phyloP scores from a whole-genome alignment of 2,113 vertebrate genomes.

The Menidia beryllina region DNA sequence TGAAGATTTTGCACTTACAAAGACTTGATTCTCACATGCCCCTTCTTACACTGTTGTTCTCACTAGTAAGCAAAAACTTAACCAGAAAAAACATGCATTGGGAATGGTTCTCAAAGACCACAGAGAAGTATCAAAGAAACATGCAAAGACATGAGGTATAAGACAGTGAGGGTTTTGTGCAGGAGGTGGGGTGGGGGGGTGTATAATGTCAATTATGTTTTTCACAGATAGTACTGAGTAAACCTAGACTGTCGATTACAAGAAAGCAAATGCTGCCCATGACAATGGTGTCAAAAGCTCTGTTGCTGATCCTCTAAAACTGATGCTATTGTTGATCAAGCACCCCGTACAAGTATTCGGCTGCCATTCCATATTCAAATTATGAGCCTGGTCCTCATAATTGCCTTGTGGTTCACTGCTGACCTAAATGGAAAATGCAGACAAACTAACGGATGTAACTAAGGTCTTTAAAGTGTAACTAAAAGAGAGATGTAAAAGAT shows the following conservation, averaged over 20 bases:
- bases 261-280: conserved; percentile 30
- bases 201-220: conserved; percentile 28
- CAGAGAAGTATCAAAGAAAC: conserved; percentile 35
- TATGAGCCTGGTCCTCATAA: conserved; percentile 49
- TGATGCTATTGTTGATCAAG: conserved; percentile 26
- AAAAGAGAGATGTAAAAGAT: conserved; percentile 11
- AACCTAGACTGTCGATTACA: conserved; percentile 25
- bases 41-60: conserved; percentile 26
- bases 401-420: conserved; percentile 46
- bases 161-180: conserved; percentile 30
- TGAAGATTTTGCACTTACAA: conserved; percentile 18
- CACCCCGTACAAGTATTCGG: conserved; percentile 9
- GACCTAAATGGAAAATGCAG: conserved; percentile 18
- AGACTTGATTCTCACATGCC: conserved; percentile 77
- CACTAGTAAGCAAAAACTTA: conserved; percentile 38
- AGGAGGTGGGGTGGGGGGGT: conserved; percentile 27
- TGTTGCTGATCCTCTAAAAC: too few species aligned
- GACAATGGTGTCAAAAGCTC: conserved; percentile 20
- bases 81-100: conserved; percentile 60
- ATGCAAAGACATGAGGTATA: conserved; percentile 42
- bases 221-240: conserved; percentile 15
- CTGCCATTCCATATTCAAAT: conserved; percentile 45
- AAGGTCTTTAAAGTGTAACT: neutral
- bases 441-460: conserved; percentile 20
- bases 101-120: conserved; percentile 17